Conservation (phyloP, 1,140 invertebrate species). For the Chelonus insularis region DNA sequence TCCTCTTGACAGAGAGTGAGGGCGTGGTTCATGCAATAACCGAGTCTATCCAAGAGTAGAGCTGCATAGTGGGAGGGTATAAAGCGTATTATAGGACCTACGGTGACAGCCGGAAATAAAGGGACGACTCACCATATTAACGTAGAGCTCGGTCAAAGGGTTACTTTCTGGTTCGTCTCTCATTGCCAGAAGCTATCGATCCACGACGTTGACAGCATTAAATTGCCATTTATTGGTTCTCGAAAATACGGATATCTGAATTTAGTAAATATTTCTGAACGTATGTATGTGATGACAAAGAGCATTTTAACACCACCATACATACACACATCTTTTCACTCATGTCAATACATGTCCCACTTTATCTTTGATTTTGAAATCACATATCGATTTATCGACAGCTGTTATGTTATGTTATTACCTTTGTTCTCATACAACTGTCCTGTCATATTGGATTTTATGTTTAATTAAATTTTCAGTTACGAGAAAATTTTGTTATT, state of each 20-base stretch:
- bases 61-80: not conserved
- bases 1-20: constrained; percentile 34
- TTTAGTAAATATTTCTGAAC: no score
- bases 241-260: not conserved
- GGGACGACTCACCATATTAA: constrained; percentile 46
- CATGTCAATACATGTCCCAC: no score
- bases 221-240: constrained; percentile 48
- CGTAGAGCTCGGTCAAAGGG: constrained; percentile 44
- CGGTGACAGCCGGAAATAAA: constrained; percentile 52
- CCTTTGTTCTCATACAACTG: no score
- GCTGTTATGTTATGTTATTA: no score
- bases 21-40: constrained; percentile 23
- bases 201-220: constrained; percentile 46
- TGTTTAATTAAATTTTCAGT: no score
- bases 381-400: no score
- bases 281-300: no score
- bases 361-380: no score
- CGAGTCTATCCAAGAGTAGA: constrained; percentile 12
- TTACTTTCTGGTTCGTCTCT: constrained; percentile 29
- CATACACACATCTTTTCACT: no score
- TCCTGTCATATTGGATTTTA: no score
- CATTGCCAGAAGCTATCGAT: constrained; percentile 39
- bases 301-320: no score
- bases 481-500: no score
- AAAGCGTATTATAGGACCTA: constrained; percentile 23